Conservation (phyloP, 2,797 vertebrate genomes). For the Myiotriccus ornatus region DNA sequence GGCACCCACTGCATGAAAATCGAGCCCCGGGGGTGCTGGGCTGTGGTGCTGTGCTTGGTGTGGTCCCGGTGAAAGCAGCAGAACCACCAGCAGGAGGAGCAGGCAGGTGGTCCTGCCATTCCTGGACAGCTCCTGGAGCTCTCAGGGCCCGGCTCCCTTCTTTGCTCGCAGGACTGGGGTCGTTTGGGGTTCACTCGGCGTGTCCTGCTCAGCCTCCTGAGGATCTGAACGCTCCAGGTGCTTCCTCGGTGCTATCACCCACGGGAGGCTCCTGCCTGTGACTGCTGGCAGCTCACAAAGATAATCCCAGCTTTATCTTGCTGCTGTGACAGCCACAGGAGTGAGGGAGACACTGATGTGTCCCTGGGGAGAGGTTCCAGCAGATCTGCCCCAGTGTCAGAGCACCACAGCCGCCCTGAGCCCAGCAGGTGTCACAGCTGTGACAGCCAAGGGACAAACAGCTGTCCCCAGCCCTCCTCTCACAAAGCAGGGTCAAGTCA, state of each 20-base stretch:
- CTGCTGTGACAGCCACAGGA: fast-evolving
- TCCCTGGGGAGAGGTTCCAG: background rate
- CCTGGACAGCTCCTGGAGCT: background rate
- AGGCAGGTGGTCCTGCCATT: background rate
- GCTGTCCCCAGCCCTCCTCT: background rate
- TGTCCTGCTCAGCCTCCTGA: fast-evolving
- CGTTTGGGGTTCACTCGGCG: background rate
- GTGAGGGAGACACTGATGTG: background rate
- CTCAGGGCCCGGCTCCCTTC: no score
- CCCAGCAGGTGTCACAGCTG: background rate
- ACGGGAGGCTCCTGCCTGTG: background rate
- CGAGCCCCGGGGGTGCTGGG: background rate
- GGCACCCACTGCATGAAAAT: fast-evolving
- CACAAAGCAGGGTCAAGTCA: fast-evolving
- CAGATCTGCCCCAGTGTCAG: background rate
- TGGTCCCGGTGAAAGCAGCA: background rate
- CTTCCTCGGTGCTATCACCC: background rate
- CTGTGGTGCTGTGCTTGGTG: fast-evolving
- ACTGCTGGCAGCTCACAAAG: background rate
- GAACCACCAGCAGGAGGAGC: background rate
- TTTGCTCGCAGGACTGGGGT: fast-evolving
- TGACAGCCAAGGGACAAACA: background rate
- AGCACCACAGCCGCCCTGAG: background rate
- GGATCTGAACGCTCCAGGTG: background rate
- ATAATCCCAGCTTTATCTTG: background rate